Evolutionary conservation across 2,888 invertebrate genomes (phyloP).

Genomic region (Lycophotia porphyrea): DNA sequence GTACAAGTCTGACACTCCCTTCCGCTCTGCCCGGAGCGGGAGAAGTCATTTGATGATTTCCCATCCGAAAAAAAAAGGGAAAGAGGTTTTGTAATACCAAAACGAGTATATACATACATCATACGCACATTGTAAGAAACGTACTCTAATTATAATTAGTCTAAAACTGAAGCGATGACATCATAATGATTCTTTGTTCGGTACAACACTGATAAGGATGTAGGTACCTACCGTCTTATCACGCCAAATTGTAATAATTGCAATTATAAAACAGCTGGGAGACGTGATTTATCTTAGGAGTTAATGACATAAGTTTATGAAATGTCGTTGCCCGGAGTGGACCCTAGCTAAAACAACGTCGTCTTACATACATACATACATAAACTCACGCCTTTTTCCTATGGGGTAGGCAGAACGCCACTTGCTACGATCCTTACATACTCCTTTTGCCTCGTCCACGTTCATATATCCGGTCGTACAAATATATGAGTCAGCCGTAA

Average conservation of each 20-base stretch:
- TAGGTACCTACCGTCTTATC: constrained; percentile 28
- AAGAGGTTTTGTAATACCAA: neutral
- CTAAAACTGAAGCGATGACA: constrained; percentile 11
- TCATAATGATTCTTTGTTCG: constrained; percentile 44
- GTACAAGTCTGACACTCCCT: no score
- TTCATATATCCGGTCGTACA: no score
- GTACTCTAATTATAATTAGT: constrained; percentile 22
- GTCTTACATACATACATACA: no score
- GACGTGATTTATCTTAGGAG: constrained; percentile 13
- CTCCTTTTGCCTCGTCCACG: no score
- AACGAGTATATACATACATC: neutral
- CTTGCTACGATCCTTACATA: no score
- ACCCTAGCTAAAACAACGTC: no score
- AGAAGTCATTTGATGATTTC: no score
- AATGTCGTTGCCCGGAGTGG: constrained; percentile 21
- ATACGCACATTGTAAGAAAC: constrained; percentile 23
- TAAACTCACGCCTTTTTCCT: no score
- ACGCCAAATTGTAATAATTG: constrained; percentile 9
- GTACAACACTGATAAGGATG: constrained; percentile 12
- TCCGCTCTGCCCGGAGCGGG: no score
- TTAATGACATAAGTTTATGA: constrained; percentile 26
- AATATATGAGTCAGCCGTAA: no score
- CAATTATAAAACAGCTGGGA: constrained; percentile 42
- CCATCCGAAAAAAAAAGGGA: no score
- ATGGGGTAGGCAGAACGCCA: no score